Conservation (phyloP, 2,113 vertebrate genomes). For the Chamaetylas fuelleborni region DNA sequence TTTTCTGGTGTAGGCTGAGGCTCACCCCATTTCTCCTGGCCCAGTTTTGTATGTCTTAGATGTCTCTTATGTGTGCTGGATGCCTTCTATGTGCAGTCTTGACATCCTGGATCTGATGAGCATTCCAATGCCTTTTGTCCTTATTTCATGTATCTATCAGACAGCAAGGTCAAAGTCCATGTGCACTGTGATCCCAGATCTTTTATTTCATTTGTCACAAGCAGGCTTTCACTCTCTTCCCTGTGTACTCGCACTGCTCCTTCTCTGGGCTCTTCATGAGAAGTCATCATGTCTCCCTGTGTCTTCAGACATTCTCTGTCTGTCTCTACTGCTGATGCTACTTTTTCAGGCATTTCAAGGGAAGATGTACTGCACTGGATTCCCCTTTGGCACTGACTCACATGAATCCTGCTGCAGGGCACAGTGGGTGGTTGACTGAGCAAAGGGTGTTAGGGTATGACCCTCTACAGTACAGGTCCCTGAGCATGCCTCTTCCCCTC, state of each 20-base stretch:
- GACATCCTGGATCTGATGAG: neutral
- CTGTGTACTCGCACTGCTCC: neutral
- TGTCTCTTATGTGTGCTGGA: neutral
- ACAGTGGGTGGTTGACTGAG: accelerated
- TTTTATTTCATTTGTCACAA: neutral
- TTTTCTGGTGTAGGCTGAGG: neutral
- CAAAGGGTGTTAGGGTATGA: neutral
- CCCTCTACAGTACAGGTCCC: neutral
- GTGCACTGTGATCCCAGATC: neutral
- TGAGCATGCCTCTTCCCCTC: neutral
- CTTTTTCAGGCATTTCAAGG: neutral
- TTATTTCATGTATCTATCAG: neutral
- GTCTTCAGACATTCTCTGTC: neutral
- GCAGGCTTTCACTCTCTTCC: neutral
- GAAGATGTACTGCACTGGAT: neutral
- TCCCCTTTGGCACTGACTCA: neutral
- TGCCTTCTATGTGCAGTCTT: neutral
- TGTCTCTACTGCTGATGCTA: neutral
- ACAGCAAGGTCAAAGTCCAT: neutral
- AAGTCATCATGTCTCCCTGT: neutral
- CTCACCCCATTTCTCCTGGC: neutral
- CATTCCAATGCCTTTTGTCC: neutral
- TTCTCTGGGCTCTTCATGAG: neutral
- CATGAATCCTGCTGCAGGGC: neutral
- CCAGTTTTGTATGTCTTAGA: neutral